Evolutionary conservation across 2,113 vertebrate species (phyloP).

Genomic region (Anas platyrhynchos): DNA sequence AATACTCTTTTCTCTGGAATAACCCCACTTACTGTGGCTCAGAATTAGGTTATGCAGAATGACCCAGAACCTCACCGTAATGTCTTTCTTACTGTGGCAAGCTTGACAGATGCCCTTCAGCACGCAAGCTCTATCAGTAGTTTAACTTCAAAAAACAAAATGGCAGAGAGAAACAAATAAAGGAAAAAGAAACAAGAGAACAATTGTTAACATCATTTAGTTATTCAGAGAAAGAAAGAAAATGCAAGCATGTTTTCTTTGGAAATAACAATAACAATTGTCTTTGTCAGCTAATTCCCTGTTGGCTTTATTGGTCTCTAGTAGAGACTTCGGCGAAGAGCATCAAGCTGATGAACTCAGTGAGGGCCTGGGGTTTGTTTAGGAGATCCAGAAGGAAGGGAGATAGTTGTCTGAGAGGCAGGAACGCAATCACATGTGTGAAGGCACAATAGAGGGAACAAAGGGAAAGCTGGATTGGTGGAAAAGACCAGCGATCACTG

Average conservation of each 20-base stretch:
- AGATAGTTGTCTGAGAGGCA: neutral
- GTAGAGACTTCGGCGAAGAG: neutral
- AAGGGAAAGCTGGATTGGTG: neutral
- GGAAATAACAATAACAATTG: conserved; percentile 52
- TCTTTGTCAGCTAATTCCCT: conserved; percentile 54
- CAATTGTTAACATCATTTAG: conserved; percentile 27
- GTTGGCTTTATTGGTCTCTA: conserved; percentile 30
- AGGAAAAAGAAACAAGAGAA: conserved; percentile 20
- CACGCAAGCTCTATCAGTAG: neutral
- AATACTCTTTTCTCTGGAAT: neutral
- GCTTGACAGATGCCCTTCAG: neutral
- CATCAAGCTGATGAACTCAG: neutral
- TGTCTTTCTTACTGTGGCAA: neutral
- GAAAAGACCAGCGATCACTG: neutral
- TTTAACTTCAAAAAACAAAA: conserved; percentile 29
- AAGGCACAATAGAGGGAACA: neutral
- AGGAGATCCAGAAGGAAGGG: neutral
- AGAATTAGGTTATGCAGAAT: neutral
- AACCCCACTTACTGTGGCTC: neutral
- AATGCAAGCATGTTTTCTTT: conserved; percentile 33
- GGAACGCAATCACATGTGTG: neutral
- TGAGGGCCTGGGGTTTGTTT: neutral
- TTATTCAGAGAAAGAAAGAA: conserved; percentile 53
- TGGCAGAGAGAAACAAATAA: neutral
- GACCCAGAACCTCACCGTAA: neutral